These are phyloP conservation scores for Vulpes ferrilata DNA, from an alignment of 2,113 vertebrate genomes.

Conservation along the genomic window DNA sequence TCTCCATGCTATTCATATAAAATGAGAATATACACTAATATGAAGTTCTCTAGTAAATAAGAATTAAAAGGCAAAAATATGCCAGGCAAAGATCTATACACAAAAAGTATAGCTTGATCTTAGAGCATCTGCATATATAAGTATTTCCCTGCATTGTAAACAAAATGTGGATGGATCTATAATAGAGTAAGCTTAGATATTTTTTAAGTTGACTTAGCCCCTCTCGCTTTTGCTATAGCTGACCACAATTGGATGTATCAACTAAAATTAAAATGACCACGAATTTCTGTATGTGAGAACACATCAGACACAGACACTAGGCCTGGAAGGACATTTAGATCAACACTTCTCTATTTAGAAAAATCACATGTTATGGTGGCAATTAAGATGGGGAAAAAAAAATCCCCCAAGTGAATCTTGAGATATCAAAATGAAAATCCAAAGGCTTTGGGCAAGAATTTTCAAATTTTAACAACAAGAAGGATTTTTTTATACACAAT, in stretches of 20 bases:
- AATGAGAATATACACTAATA: neutral
- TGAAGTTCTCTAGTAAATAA: neutral
- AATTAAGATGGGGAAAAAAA: neutral
- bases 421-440: neutral
- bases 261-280: neutral
- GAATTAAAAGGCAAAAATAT: neutral
- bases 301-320: neutral
- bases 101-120: neutral
- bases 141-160: neutral
- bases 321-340: neutral
- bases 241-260: neutral
- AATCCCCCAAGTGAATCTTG: neutral
- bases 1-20: neutral
- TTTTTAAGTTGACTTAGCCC: neutral
- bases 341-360: neutral
- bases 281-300: neutral
- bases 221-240: neutral
- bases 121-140: neutral
- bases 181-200: neutral
- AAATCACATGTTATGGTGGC: neutral
- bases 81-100: neutral
- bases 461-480: neutral
- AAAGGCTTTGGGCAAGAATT: neutral
- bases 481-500: neutral
- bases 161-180: neutral